A percentile compares a stretch with the other conserved stretches of the same genome.
phyloP scores from a whole-genome alignment of 2,113 vertebrate genomes.

The Lepisosteus osseus region DNA sequence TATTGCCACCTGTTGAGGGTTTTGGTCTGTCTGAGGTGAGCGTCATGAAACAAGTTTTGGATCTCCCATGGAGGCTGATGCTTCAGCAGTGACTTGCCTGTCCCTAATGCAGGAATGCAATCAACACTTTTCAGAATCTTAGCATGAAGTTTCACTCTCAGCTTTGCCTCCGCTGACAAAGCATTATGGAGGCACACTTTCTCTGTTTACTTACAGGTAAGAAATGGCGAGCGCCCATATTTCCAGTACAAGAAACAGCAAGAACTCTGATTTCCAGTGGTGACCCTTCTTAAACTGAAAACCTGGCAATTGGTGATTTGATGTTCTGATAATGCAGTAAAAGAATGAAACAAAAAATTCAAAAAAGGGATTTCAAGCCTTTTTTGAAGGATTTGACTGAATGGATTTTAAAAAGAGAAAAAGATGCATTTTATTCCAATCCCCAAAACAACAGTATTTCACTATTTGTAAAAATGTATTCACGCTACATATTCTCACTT shows the following conservation, averaged over 20 bases:
- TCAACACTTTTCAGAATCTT: neutral
- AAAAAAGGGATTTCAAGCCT: no score
- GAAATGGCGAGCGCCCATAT: constrained; percentile 7
- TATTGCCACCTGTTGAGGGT: neutral
- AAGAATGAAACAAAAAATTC: no score
- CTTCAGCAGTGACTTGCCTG: neutral
- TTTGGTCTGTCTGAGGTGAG: neutral
- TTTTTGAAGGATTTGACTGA: no score
- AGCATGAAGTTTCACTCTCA: neutral
- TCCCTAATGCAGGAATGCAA: neutral
- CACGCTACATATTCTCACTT: no score
- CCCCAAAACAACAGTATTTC: no score
- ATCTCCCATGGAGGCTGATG: neutral
- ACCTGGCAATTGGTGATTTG: no score
- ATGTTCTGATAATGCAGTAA: no score
- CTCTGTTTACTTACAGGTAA: neutral
- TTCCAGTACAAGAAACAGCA: constrained; percentile 11
- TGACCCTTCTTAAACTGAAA: constrained; percentile 1
- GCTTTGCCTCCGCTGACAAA: neutral
- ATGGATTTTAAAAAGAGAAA: no score
- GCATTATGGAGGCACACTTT: neutral
- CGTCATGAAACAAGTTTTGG: neutral
- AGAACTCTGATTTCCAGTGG: constrained; percentile 20
- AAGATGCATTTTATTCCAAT: no score
- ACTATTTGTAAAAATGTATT: no score